phyloP scores from a whole-genome alignment of 2,797 vertebrate species.

The Hydrophis major region DNA sequence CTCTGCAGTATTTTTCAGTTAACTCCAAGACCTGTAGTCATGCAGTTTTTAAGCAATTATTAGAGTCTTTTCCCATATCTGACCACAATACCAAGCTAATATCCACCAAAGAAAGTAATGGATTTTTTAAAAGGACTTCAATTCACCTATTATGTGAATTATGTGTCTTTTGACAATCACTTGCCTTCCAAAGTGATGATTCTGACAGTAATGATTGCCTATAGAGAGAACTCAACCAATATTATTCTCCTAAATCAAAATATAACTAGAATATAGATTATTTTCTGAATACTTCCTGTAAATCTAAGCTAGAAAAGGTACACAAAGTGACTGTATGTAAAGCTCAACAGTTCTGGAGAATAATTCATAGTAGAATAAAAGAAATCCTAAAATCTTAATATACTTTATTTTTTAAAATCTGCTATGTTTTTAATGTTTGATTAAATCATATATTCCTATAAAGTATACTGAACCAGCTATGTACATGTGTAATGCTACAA shows the following conservation, averaged over 20 bases:
- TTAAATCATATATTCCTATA: not conserved
- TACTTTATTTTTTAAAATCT: not conserved
- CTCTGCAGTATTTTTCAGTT: conserved; percentile 72
- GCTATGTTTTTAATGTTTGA: not conserved
- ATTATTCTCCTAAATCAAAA: not conserved
- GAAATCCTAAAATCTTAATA: not conserved
- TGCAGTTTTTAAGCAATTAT: not conserved
- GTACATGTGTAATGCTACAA: not conserved
- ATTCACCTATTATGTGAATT: not conserved
- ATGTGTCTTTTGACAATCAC: not conserved
- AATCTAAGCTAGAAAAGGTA: not conserved
- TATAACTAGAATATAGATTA: not conserved
- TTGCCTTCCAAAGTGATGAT: not conserved
- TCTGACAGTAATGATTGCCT: not conserved
- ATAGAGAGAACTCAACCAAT: not conserved
- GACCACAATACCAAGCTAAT: not conserved
- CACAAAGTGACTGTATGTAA: not conserved
- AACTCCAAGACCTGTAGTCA: conserved; percentile 67
- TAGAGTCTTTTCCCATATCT: not conserved
- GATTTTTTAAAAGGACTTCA: not conserved
- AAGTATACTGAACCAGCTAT: not conserved
- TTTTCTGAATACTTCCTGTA: not conserved
- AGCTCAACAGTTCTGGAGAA: not conserved
- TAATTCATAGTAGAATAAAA: not conserved
- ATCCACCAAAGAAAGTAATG: accelerated